phyloP scores from a whole-genome alignment of 2,888 invertebrate genomes.

The Keiferia lycopersicella region DNA sequence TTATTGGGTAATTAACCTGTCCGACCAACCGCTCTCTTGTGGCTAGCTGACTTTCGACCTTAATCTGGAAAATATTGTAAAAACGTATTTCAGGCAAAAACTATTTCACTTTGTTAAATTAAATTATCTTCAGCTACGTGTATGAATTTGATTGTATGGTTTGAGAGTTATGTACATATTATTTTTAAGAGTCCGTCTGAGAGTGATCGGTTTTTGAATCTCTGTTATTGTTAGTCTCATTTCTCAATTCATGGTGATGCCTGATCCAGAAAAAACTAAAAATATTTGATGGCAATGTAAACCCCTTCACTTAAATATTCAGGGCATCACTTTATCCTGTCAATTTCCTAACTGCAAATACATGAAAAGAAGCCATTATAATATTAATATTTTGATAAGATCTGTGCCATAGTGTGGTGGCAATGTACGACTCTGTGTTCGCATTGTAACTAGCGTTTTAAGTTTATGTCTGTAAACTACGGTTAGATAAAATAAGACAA shows the following conservation, averaged over 20 bases:
- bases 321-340: constrained; percentile 32
- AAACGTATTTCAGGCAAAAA: constrained; percentile 31
- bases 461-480: constrained; percentile 71
- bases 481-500: constrained; percentile 65
- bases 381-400: constrained; percentile 62
- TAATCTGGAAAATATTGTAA: constrained; percentile 53
- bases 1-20: constrained; percentile 75
- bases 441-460: constrained; percentile 68
- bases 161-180: constrained; percentile 78
- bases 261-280: constrained; percentile 25
- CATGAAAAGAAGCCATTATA: constrained; percentile 58
- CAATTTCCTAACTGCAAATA: constrained; percentile 43
- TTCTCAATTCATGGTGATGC: constrained; percentile 47
- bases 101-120: constrained; percentile 28
- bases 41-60: constrained; percentile 69
- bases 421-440: constrained; percentile 70
- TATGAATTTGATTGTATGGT: constrained; percentile 67
- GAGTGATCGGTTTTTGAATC: constrained; percentile 79
- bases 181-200: constrained; percentile 75
- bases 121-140: constrained; percentile 22
- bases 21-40: constrained; percentile 78
- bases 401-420: constrained; percentile 79
- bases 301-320: constrained; percentile 24
- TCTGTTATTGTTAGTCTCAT: constrained; percentile 61
- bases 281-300: background rate